Percentiles rank a stretch among this genome's conserved stretches.
These are phyloP conservation scores for Drosophila mimetica DNA, from an alignment of 2,888 invertebrate species.

Conservation along the genomic window DNA sequence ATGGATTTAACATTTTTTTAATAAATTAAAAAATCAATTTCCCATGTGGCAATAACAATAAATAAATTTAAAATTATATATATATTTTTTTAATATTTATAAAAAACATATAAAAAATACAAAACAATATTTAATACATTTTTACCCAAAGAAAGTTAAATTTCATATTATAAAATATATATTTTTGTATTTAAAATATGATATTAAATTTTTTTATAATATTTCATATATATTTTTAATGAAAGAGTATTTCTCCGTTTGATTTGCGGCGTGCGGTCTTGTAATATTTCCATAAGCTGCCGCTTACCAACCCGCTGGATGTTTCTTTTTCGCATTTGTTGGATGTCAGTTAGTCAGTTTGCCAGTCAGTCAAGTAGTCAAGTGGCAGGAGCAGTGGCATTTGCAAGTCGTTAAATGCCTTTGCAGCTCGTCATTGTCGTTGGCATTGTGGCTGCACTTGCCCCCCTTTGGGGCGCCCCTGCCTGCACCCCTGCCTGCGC, in stretches of 20 bases:
- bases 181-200: background rate
- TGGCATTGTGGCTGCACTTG: slow-evolving; percentile 36
- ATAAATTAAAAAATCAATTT: too few relatives aligned
- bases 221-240: background rate
- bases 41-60: background rate
- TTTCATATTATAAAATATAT: too few relatives aligned
- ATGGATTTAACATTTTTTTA: too few relatives aligned
- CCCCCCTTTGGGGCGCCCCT: slow-evolving; percentile 9
- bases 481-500: background rate
- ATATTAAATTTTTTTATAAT: too few relatives aligned
- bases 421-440: slow-evolving; percentile 60
- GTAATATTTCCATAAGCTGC: slow-evolving; percentile 25
- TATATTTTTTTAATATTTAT: too few relatives aligned
- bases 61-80: too few relatives aligned
- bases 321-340: slow-evolving; percentile 57
- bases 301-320: slow-evolving; percentile 9
- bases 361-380: slow-evolving; percentile 50
- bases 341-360: slow-evolving; percentile 57
- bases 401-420: slow-evolving; percentile 79
- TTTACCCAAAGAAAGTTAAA: too few relatives aligned
- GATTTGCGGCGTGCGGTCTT: background rate
- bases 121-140: too few relatives aligned
- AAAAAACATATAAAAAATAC: too few relatives aligned
- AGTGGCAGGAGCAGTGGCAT: slow-evolving; percentile 48
- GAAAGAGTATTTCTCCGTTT: slow-evolving; percentile 13